Conservation (phyloP, 2,797 vertebrate genomes). For the Propithecus deckenii region DNA sequence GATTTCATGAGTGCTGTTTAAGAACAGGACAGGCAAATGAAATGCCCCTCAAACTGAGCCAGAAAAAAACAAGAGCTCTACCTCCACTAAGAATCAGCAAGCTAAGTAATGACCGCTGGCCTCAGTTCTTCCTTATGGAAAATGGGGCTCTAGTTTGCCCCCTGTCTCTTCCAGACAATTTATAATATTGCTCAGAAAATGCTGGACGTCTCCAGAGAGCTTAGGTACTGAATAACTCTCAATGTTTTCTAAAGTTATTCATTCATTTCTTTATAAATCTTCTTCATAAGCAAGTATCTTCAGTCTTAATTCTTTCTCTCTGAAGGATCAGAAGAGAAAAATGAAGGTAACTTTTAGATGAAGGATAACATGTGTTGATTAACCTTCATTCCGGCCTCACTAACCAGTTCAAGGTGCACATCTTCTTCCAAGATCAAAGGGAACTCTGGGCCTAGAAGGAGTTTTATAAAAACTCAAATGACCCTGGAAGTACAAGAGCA, state of each 20-base stretch:
- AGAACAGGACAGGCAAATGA: constrained; percentile 46
- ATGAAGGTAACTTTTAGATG: background rate
- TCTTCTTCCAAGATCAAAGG: constrained; percentile 34
- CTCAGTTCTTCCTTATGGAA: background rate
- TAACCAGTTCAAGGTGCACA: constrained; percentile 38
- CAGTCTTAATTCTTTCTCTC: background rate
- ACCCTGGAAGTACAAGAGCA: background rate
- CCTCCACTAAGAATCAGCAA: background rate
- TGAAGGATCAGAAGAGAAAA: background rate
- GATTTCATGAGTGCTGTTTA: constrained; percentile 47
- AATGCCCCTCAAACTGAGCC: constrained; percentile 16
- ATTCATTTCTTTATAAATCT: background rate
- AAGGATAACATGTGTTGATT: background rate
- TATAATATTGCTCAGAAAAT: background rate
- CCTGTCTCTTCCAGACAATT: background rate
- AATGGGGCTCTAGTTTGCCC: background rate
- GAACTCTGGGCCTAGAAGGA: background rate
- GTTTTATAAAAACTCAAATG: background rate
- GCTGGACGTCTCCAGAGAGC: background rate
- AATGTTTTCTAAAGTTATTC: background rate
- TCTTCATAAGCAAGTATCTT: background rate
- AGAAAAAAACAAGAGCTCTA: background rate
- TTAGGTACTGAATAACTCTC: background rate
- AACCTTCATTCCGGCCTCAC: background rate
- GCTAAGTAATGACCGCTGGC: background rate